Base-by-base conservation (phyloP, 2,888 invertebrate genomes). In the Diadromus collaris region DNA sequence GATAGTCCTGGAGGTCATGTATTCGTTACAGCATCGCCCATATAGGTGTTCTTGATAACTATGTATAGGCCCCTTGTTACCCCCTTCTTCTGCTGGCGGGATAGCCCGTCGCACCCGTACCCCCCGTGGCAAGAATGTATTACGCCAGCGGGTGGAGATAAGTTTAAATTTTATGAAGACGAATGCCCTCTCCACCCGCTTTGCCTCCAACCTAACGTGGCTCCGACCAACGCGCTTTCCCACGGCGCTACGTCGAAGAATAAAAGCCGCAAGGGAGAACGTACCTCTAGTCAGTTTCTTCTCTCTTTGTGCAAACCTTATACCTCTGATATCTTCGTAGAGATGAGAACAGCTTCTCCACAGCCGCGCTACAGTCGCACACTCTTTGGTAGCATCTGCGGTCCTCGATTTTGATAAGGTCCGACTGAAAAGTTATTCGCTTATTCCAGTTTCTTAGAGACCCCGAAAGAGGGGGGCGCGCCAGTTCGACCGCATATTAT, bases 111-210 rank as follows among this genome's bases (percentile, higher is more conserved):
- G 21, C 60, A 63, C 61, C 27, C 54, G 54, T 41, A 54, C n/a
- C 27, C 29, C 69, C 38, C 58, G 73, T 78, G 73, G 63, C 76
- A 46, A 58, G 48, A 76, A 79, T 79, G 63, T 79, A 68, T 76
- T 46, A 79, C 44, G 63, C 68, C 63, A 75, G 68, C 60, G 72
- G 72, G 58, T 68, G 70, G 76, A 83, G 84, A 83, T 84, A 84
- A 84, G 81, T 84, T 84, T 81, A 82, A 85, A 83, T 84, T 85
- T 85, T 84, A 85, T 84, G 84, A 85, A 84, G 85, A 84, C 82
- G 83, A 82, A 85, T 85, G 82, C 83, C 56, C 63, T 69, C 41
- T 68, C 68, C 24, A 44, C 44, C 67, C 41, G 54, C 41, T 75
- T 63, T 68, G 56, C 38, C 75, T 71, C 32, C 38, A 41, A 56